A percentile compares a stretch with the other conserved stretches of the same genome.
phyloP scores from a whole-genome alignment of 2,888 invertebrate species.

The Galerucella calmariensis region DNA sequence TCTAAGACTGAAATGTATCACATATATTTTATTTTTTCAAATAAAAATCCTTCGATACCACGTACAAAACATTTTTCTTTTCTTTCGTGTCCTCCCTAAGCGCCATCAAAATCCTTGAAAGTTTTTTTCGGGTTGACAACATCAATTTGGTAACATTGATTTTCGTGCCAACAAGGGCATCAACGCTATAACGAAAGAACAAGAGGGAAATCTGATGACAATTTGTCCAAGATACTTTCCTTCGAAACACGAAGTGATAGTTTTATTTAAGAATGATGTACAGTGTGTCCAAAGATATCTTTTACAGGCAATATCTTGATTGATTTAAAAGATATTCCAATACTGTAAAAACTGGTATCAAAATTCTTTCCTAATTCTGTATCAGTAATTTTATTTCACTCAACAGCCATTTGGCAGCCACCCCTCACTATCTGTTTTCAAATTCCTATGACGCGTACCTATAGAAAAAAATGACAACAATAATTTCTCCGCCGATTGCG shows the following conservation, averaged over 20 bases:
- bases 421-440: too few species aligned
- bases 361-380: too few species aligned
- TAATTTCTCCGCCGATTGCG: too few species aligned
- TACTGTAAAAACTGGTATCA: too few species aligned
- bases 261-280: background rate
- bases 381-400: too few species aligned
- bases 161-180: background rate
- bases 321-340: too few species aligned
- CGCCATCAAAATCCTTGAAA: constrained; percentile 3
- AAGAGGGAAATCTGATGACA: constrained; percentile 4
- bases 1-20: too few species aligned
- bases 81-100: background rate
- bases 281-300: background rate
- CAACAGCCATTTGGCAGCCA: too few species aligned
- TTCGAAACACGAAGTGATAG: constrained; percentile 1
- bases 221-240: background rate
- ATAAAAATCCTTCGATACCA: background rate
- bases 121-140: constrained; percentile 10
- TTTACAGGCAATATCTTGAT: too few species aligned
- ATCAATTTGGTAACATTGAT: constrained; percentile 18
- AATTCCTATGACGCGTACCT: too few species aligned
- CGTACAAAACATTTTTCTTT: background rate
- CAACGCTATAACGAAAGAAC: constrained; percentile 3
- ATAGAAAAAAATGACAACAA: too few species aligned
- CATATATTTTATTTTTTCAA: too few species aligned